These are phyloP conservation scores for Cisticola juncidis DNA, from an alignment of 2,113 vertebrate genomes.

Conservation along the genomic window DNA sequence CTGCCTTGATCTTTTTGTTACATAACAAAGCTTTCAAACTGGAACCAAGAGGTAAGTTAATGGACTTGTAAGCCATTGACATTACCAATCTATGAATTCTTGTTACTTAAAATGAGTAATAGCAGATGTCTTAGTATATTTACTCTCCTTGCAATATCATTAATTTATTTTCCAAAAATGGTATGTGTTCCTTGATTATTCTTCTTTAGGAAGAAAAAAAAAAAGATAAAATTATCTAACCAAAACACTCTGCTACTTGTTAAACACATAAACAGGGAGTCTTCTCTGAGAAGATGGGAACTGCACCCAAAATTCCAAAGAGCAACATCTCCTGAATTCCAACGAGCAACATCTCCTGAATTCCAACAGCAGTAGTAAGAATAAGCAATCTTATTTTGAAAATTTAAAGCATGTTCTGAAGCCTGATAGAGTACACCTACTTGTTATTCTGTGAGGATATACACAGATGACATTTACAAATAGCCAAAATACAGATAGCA, in stretches of 20 bases:
- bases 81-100: neutral
- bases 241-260: neutral
- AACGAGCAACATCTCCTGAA: neutral
- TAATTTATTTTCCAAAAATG: neutral
- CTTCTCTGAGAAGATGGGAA: neutral
- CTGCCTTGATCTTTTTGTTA: neutral
- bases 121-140: neutral
- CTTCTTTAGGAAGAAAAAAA: neutral
- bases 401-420: neutral
- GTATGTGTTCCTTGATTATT: neutral
- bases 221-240: neutral
- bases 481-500: neutral
- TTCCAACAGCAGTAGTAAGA: neutral
- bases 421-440: neutral
- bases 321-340: neutral
- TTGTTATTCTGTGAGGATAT: neutral
- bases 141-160: neutral
- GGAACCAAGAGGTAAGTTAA: neutral
- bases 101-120: neutral
- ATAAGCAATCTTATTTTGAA: neutral
- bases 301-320: neutral
- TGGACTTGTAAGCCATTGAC: neutral
- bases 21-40: neutral
- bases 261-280: neutral
- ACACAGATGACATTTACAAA: neutral